These are phyloP conservation scores for Astyanax mexicanus DNA, from an alignment of 2,797 vertebrate species.

Conservation along the genomic window DNA sequence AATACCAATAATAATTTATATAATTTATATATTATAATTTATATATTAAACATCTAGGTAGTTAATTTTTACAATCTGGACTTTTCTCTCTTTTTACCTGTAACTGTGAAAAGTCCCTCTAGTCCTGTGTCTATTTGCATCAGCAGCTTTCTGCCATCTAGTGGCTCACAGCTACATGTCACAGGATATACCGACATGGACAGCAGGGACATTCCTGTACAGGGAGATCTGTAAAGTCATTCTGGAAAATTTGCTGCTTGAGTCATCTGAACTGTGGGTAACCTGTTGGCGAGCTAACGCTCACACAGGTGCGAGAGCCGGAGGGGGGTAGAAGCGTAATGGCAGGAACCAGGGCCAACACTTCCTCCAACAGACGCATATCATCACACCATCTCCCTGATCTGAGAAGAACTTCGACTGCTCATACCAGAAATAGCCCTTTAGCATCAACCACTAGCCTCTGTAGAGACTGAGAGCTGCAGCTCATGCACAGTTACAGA, in stretches of 20 bases:
- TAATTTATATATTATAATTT: no score
- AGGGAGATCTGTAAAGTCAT: conserved; percentile 19
- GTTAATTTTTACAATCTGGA: no score
- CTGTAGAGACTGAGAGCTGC: conserved; percentile 4
- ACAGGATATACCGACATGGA: neutral
- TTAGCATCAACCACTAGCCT: conserved; percentile 31
- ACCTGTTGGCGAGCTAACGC: conserved; percentile 11
- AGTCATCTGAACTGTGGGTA: conserved; percentile 26
- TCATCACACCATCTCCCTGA: conserved; percentile 72
- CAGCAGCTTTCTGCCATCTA: conserved; percentile 10
- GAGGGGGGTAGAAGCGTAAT: conserved; percentile 9
- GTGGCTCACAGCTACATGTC: conserved; percentile 1
- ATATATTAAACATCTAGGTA: no score
- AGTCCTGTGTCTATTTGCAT: conserved; percentile 5
- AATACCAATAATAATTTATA: no score
- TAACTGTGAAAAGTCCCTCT: neutral
- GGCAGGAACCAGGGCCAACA: conserved; percentile 30
- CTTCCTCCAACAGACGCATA: conserved; percentile 55
- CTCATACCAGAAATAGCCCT: conserved; percentile 54
- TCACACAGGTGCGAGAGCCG: neutral
- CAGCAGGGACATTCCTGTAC: neutral
- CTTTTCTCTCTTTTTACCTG: neutral
- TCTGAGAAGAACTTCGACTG: conserved; percentile 55
- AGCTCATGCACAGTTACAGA: neutral
- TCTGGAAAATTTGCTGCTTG: conserved; percentile 5